Base-by-base conservation (phyloP, 1,140 invertebrate genomes). In the Pseudomyrmex concolor region DNA sequence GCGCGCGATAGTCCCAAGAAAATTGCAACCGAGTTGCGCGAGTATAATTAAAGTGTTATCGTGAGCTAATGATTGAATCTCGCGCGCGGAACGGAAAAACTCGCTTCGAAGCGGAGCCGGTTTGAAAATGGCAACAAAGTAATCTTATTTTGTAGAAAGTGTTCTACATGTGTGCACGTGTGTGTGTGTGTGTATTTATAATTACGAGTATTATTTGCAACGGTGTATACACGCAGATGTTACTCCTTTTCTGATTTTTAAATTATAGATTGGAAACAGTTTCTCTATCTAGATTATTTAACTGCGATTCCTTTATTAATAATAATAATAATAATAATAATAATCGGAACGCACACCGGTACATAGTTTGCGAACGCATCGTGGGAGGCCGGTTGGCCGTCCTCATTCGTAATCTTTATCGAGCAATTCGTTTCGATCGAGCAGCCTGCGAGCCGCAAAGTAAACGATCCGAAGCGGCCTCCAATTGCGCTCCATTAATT, bases 401-500 rank as follows among this genome's bases (percentile, higher is more conserved):
- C 17, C 34, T 68, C 63, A 43, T 45, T 67, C 63, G 17, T 68
- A 67, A 77, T 55, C 74, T 67, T 68, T 45, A 43, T 68, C 50
- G 50, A 77, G 12, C 25, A 4, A 76, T 67, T 77, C 51, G 34
- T 77, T 77, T 68, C 17, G 64, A 55, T 66, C 43, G 50, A 55
- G 55, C 54, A 43, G 54, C 0, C 13, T 34, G 62, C 63, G 17
- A 77, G 62, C 62, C 48, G 50, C 63, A 68, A 68, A 77, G 50
- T 55, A 77, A 77, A 57, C 50, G 74, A 77, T 67, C 50, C 74
- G 63, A 45, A 77, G 19, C 63, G 34, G 50, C 5, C 15, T 34
- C 34, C 55, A 77, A 77, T 63, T 77, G 25, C 64, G 13, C 63
- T 68, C 63, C 34, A 77, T 77, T 68, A 77, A 77, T 77, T 77